Conservation (phyloP, 2,888 invertebrate genomes). For the Drosophila nr. fundita region DNA sequence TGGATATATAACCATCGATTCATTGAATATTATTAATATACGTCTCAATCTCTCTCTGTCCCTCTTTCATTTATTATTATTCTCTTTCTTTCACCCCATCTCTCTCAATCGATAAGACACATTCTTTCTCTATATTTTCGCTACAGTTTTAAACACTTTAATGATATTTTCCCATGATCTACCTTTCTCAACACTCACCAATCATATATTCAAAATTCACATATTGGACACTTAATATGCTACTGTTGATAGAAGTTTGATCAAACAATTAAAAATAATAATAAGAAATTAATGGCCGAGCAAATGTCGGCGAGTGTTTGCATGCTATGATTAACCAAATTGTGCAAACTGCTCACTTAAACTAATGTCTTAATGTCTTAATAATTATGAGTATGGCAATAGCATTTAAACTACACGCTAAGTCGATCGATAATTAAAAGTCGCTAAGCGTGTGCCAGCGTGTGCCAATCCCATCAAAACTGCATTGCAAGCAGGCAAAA, state of each 20-base stretch:
- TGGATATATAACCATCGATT: neutral
- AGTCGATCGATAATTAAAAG: slow-evolving; percentile 41
- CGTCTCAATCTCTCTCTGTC: too few species aligned
- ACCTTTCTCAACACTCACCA: neutral
- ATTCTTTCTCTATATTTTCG: neutral
- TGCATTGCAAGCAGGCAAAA: neutral
- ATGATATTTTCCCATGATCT: neutral
- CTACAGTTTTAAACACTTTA: neutral
- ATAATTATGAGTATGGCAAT: slow-evolving; percentile 65
- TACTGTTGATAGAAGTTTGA: neutral
- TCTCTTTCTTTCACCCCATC: neutral
- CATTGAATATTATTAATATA: neutral
- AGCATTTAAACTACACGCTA: slow-evolving; percentile 30
- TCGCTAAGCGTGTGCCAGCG: slow-evolving; percentile 39
- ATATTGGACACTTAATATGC: neutral
- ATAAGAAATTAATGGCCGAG: neutral
- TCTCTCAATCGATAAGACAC: neutral
- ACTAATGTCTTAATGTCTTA: slow-evolving; percentile 61
- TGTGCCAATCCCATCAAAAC: too few species aligned
- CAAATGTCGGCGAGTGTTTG: slow-evolving; percentile 15
- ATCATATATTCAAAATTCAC: neutral
- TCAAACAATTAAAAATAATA: neutral
- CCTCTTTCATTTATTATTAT: too few species aligned
- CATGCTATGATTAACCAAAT: slow-evolving; percentile 18
- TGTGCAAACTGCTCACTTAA: slow-evolving; percentile 29